Conservation (phyloP, 2,113 vertebrate species). For the Elachura formosa region DNA sequence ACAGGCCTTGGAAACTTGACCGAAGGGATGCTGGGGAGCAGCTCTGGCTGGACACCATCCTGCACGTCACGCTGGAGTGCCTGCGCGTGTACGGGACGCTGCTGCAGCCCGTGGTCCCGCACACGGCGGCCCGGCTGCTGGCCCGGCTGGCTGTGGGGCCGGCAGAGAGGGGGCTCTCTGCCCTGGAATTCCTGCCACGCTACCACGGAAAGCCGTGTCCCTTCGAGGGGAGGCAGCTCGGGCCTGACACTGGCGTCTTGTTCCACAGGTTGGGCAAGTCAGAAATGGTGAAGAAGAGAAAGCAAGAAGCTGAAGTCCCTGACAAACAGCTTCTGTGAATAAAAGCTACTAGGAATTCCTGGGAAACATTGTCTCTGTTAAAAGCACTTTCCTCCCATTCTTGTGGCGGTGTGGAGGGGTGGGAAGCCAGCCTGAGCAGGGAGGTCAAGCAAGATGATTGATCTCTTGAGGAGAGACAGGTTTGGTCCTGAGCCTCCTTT, state of each 20-base stretch:
- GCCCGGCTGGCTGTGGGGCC: conserved; percentile 78
- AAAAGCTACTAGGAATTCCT: neutral
- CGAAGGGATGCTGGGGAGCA: conserved; percentile 56
- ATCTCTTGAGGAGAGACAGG: neutral
- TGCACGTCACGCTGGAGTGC: conserved; percentile 86
- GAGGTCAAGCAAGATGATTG: neutral
- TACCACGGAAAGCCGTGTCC: conserved; percentile 70
- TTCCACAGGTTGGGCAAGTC: conserved; percentile 80
- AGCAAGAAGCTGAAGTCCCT: conserved; percentile 19
- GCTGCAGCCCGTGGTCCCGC: conserved; percentile 86
- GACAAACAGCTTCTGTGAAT: neutral
- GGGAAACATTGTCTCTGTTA: neutral
- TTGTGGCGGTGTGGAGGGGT: neutral
- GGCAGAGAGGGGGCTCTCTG: conserved; percentile 71
- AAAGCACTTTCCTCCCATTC: neutral
- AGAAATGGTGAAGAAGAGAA: neutral
- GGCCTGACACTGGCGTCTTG: conserved; percentile 81
- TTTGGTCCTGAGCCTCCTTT: neutral
- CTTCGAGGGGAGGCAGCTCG: conserved; percentile 84
- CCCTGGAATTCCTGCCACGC: conserved; percentile 75
- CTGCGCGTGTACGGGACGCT: conserved; percentile 86
- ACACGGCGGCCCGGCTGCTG: conserved; percentile 78
- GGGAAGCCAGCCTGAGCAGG: neutral
- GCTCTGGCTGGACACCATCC: conserved; percentile 83
- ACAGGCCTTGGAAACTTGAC: conserved; percentile 86